Base-by-base conservation (phyloP, 2,797 vertebrate species). In the Periophthalmus magnuspinnatus region DNA sequence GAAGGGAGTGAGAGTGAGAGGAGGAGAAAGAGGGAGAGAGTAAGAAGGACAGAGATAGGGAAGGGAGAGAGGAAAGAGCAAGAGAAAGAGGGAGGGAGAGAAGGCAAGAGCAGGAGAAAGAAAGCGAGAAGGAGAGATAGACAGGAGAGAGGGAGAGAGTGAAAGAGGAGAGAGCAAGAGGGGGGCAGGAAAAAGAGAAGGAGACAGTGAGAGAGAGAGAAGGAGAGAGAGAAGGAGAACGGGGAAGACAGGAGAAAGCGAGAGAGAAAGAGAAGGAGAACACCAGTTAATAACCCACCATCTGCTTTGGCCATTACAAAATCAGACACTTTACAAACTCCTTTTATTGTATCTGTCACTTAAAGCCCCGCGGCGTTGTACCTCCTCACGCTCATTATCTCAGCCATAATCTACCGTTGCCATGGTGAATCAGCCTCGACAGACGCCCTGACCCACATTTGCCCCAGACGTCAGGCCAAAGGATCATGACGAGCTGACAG, bases 371-470 rank as follows among this genome's bases (percentile, higher is more conserved):
- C 48, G 64, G 21, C 22, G 36, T 54, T 55, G 54, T 5, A 1
- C 16, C 70, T 57, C 13, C 34, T 54, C 68, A 58, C 21, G 1
- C 67, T 81, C 21, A 61, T 74, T 60, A 67, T 58, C 36, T 68
- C 63, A 67, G 4, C 67, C 66, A 73, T 65, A 75, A 81, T 75
- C 55, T 68, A 61, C 52, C 8, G 47, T 68, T 66, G 59, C 65
- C 10, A 0, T 71, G 36, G 69, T 36, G 74, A 81, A 70, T 82
- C 76, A 79, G 69, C 9, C 71, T 24, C 33, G 70, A 28, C 0
- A 0, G 19, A 72, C 69, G 41, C 65, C 54, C 74, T 87, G 84
- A 89, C 83, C 88, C 81, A 85, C 83, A 85, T 88, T 82, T 57
- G 52, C 68, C 5, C 55, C 6, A n/a, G 72, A 63, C 71, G 59